Percentiles rank a stretch among this genome's conserved stretches.
These are phyloP conservation scores for Pipistrellus kuhlii DNA, from an alignment of 2,797 vertebrate species.

Conservation along the genomic window DNA sequence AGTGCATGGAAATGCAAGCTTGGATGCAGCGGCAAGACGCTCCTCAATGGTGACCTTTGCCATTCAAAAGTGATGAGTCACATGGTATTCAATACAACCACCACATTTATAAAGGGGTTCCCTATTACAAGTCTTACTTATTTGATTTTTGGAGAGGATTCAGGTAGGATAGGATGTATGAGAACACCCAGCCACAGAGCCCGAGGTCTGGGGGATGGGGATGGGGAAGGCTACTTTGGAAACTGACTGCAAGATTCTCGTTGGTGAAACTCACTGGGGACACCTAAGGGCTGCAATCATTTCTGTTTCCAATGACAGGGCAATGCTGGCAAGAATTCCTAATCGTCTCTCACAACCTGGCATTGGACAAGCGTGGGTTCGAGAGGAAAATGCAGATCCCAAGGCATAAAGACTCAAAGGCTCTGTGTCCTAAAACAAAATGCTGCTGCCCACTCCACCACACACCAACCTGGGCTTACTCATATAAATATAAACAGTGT, in stretches of 20 bases:
- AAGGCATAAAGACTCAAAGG: not conserved
- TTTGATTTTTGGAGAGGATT: not conserved
- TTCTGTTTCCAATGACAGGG: not conserved
- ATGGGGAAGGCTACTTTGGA: not conserved
- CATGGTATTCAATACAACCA: not conserved
- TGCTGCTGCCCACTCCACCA: not conserved
- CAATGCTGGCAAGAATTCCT: not conserved
- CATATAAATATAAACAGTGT: not conserved
- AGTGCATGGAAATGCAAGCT: accelerated
- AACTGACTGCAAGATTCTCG: not conserved
- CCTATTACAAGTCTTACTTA: not conserved
- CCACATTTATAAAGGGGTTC: not conserved
- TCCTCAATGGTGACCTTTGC: not conserved
- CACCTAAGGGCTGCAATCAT: no score
- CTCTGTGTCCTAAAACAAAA: accelerated
- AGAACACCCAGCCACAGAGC: not conserved
- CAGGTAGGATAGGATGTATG: not conserved
- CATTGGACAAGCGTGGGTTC: not conserved
- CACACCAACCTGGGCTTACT: not conserved
- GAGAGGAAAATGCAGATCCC: accelerated
- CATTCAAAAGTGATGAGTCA: accelerated
- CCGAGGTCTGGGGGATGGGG: no score
- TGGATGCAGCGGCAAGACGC: not conserved
- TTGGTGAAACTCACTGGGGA: not conserved
- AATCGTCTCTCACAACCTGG: not conserved